phyloP scores from a whole-genome alignment of 2,113 vertebrate genomes.

The Uropsilus gracilis region DNA sequence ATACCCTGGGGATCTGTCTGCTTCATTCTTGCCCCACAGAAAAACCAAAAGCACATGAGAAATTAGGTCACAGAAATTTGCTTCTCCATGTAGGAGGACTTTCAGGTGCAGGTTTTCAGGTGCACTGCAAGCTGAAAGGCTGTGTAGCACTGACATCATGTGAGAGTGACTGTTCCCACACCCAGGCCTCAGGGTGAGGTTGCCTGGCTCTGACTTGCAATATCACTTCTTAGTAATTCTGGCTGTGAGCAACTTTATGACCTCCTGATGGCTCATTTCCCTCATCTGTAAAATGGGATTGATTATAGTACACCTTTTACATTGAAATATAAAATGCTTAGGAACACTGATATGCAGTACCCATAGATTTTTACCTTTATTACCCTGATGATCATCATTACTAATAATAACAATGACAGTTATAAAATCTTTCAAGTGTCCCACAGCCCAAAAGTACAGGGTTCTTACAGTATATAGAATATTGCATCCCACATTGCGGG shows the following conservation, averaged over 20 bases:
- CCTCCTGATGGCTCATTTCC: not conserved
- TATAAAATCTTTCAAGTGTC: not conserved
- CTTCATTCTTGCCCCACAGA: not conserved
- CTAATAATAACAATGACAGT: not conserved
- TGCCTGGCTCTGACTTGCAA: not conserved
- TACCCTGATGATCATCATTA: not conserved
- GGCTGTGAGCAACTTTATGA: not conserved
- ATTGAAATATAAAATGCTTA: not conserved
- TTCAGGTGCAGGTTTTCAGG: not conserved
- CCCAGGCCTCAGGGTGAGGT: not conserved
- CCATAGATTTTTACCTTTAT: too few species aligned
- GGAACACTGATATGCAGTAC: not conserved
- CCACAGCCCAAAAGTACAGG: not conserved
- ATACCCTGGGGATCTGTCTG: not conserved
- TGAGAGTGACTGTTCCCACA: not conserved
- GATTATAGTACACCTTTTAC: not conserved
- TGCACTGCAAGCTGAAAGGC: not conserved
- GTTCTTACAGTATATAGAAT: not conserved
- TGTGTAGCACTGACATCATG: not conserved
- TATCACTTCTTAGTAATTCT: not conserved
- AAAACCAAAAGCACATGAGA: not conserved
- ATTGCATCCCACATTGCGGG: not conserved
- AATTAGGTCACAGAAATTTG: not conserved
- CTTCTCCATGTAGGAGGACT: not conserved
- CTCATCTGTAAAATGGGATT: not conserved